phyloP scores from a whole-genome alignment of 2,113 vertebrate genomes.

The Gobius niger region DNA sequence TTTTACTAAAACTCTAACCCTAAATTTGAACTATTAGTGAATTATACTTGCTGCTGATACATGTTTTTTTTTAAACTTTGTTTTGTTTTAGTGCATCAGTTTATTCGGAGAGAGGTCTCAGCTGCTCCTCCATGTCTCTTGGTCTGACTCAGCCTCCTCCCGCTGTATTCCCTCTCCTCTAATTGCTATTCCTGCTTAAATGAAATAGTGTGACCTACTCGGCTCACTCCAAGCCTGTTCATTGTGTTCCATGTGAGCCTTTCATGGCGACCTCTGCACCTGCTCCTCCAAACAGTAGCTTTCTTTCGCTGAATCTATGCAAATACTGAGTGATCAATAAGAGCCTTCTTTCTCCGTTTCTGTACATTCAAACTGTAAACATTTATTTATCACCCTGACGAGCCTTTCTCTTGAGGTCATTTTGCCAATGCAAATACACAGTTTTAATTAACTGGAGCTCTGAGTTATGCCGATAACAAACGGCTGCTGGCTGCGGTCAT shows the following conservation, averaged over 20 bases:
- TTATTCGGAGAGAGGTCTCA: conserved; percentile 30
- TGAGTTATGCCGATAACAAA: conserved; percentile 69
- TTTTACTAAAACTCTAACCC: too few relatives aligned
- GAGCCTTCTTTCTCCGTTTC: conserved; percentile 6
- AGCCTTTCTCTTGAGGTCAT: conserved; percentile 40
- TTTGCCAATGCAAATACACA: conserved; percentile 43
- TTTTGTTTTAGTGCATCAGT: background rate
- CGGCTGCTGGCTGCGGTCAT: conserved; percentile 44
- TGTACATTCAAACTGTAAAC: conserved; percentile 31
- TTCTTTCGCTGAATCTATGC: conserved; percentile 17
- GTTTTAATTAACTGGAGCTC: conserved; percentile 69
- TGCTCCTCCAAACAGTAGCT: conserved; percentile 12
- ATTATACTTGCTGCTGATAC: too few relatives aligned
- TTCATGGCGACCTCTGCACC: conserved; percentile 8
- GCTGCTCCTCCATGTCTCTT: conserved; percentile 34
- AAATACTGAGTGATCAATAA: conserved; percentile 47
- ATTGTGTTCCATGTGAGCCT: conserved; percentile 10
- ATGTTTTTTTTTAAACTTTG: too few relatives aligned
- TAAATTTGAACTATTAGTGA: too few relatives aligned
- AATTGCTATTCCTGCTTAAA: conserved; percentile 37
- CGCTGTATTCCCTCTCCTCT: conserved; percentile 23
- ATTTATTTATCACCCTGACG: conserved; percentile 31
- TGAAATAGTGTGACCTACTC: conserved; percentile 28
- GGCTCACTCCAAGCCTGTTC: conserved; percentile 20
- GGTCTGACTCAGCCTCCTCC: conserved; percentile 21